Base-by-base conservation (phyloP, 2,888 invertebrate species). In the Cryptocheilus praepositus region DNA sequence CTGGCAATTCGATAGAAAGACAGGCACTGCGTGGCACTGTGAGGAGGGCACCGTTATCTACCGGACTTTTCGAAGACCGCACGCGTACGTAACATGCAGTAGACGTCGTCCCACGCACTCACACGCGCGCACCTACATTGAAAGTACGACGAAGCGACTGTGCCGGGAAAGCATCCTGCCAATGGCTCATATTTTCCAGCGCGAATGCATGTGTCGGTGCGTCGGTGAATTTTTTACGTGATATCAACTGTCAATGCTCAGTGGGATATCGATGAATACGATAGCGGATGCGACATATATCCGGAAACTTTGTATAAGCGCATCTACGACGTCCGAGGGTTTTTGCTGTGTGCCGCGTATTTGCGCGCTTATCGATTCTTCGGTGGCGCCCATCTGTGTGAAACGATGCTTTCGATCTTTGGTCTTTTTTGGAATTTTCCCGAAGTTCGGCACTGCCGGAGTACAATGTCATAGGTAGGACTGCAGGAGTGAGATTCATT, bases 11-110 rank as follows among this genome's bases (percentile, higher is more conserved):
- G 58, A 62, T 55, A 51, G 58, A 63, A 69, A 74, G 62, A 53
- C 74, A 74, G 79, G 79, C 65, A 78, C 80, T 53, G 66, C 70
- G 67, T 80, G 78, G 78, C 73, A 80, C 79, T 60, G 68, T 18
- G 53, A 16, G 49, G 25, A 53, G 7, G 15, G 51, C 54, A 64
- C 52, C 25, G 59, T 53, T 53, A 36, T 36, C 57, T 49, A 36
- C n/a, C 46, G 44, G 49, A 64, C 54, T 65, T 67, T 73, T 64
- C 59, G 25, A 68, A 64, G 70, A 72, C 71, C 52, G 21, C 15
- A 13, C 21, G 52, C 21, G 52, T 11, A 21, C 13, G 5, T 5
- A 64, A 58, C 67, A 75, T 61, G 70, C 62, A 60, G n/a, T n/a
- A n/a, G n/a, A n/a, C n/a, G n/a, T n/a, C n/a, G n/a, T n/a, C n/a